A percentile compares a stretch with the other conserved stretches of the same genome.
phyloP scores from a whole-genome alignment of 2,797 vertebrate genomes.

The Helostoma temminkii region DNA sequence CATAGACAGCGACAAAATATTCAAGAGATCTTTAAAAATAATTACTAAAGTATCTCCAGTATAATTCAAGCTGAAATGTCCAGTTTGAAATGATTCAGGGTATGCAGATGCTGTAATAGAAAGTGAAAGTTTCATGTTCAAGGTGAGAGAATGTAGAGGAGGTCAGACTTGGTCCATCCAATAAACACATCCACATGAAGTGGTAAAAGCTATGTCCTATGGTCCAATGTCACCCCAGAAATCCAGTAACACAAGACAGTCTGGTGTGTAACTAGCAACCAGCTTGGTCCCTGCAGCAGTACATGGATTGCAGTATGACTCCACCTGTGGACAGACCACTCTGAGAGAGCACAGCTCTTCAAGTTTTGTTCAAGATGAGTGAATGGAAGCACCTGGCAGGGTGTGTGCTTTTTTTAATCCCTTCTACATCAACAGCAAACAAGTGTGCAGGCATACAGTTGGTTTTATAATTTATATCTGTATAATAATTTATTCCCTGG shows the following conservation, averaged over 20 bases:
- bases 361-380: too few species aligned
- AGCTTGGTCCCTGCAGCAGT: conserved; percentile 5
- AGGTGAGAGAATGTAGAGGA: neutral
- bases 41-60: neutral
- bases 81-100: neutral
- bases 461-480: neutral
- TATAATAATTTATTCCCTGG: neutral
- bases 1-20: neutral
- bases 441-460: neutral
- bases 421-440: conserved; percentile 9
- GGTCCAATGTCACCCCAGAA: neutral
- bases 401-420: conserved; percentile 20
- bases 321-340: conserved; percentile 32
- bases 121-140: conserved; percentile 10
- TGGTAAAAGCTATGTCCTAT: neutral
- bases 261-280: neutral
- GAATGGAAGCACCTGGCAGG: conserved; percentile 31
- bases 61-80: neutral
- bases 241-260: conserved; percentile 1
- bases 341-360: conserved; percentile 38
- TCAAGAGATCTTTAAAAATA: neutral
- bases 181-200: neutral
- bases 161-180: conserved; percentile 5
- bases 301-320: conserved; percentile 1
- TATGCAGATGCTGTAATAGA: conserved; percentile 2